Conservation (phyloP, 2,113 vertebrate species). For the Entelurus aequoreus region DNA sequence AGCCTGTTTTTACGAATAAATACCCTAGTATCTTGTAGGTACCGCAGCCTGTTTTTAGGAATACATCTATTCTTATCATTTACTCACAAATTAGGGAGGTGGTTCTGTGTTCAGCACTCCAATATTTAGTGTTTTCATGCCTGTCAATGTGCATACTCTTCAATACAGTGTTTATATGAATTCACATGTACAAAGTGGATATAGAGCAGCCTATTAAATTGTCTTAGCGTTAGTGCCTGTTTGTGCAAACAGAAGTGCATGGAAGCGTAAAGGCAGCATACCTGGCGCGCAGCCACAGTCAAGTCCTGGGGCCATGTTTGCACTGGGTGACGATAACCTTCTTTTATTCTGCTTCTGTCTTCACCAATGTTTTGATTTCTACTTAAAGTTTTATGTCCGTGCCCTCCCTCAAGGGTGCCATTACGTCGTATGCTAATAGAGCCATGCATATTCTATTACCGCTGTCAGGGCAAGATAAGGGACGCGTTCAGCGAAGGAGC, state of each 20-base stretch:
- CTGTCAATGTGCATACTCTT: slow-evolving; percentile 20
- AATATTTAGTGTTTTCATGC: slow-evolving; percentile 36
- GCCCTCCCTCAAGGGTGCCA: slow-evolving; percentile 88
- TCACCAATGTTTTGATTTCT: slow-evolving; percentile 92
- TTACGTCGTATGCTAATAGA: slow-evolving; percentile 93
- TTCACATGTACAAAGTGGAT: slow-evolving; percentile 24
- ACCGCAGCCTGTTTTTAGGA: too few relatives aligned
- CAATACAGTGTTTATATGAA: slow-evolving; percentile 6
- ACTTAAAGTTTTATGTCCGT: slow-evolving; percentile 90
- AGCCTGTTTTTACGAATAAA: too few relatives aligned
- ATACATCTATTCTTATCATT: too few relatives aligned
- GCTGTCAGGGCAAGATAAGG: slow-evolving; percentile 84
- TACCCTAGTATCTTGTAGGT: too few relatives aligned
- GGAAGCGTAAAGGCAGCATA: slow-evolving; percentile 57
- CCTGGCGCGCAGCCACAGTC: slow-evolving; percentile 67
- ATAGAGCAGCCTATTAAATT: slow-evolving; percentile 34
- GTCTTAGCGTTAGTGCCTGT: slow-evolving; percentile 30
- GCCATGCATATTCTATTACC: slow-evolving; percentile 90
- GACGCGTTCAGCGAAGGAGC: slow-evolving; percentile 80
- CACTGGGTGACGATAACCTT: slow-evolving; percentile 80
- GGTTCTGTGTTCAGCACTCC: slow-evolving; percentile 54
- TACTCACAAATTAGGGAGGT: too few relatives aligned
- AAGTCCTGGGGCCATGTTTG: slow-evolving; percentile 75
- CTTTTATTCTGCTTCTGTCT: slow-evolving; percentile 78
- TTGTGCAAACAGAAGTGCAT: slow-evolving; percentile 49